Evolutionary conservation across 2,113 vertebrate genomes (phyloP).

Genomic region (Sorex fumeus): DNA sequence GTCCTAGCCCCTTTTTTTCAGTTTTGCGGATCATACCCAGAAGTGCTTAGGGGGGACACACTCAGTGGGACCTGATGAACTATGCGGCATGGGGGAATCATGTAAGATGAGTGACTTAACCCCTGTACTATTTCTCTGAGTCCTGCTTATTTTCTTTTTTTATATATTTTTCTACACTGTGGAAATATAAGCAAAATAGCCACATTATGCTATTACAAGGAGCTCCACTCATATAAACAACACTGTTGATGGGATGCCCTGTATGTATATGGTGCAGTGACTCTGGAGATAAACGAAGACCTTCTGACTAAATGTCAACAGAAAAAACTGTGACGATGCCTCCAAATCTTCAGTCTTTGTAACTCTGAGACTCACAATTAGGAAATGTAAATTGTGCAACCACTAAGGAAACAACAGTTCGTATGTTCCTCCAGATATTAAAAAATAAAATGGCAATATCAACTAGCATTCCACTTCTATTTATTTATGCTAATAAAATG

Average conservation of each 20-base stretch:
- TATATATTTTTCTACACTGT: neutral
- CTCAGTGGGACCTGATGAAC: no score
- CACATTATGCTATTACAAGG: neutral
- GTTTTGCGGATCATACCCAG: no score
- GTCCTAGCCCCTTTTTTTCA: no score
- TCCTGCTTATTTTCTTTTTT: neutral
- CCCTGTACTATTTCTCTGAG: no score
- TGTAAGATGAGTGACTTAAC: neutral
- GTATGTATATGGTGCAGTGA: neutral
- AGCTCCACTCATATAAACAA: neutral
- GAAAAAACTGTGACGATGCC: slow-evolving; percentile 7
- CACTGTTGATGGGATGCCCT: neutral
- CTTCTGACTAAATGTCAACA: neutral
- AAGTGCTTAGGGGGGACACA: no score
- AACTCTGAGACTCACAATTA: neutral
- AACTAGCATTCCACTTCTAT: neutral
- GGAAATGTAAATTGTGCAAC: neutral
- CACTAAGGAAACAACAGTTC: neutral
- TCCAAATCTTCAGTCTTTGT: neutral
- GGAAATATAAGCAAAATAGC: neutral
- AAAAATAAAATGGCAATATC: neutral
- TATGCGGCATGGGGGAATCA: no score
- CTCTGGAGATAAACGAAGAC: neutral
- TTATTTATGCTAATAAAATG: neutral
- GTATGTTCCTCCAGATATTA: neutral